Evolutionary conservation across 2,797 vertebrate species (phyloP).

Genomic region (Acanthurus lineatus): DNA sequence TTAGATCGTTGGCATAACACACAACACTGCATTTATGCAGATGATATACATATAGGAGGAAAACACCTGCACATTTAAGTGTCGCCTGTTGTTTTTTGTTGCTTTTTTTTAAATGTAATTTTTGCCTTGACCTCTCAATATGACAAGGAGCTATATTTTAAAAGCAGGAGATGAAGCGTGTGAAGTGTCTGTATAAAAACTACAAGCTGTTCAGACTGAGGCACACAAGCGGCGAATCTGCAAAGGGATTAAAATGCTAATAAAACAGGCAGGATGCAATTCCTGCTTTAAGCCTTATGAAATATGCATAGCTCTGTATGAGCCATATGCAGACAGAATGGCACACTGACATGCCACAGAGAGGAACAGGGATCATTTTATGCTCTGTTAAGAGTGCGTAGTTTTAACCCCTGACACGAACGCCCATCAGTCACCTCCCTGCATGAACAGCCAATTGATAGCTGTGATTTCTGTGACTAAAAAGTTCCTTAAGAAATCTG

Average conservation of each 20-base stretch:
- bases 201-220: constrained; percentile 37
- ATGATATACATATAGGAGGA: constrained; percentile 10
- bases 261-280: constrained; percentile 82
- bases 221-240: constrained; percentile 61
- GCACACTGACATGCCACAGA: constrained; percentile 47
- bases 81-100: neutral
- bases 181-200: constrained; percentile 67
- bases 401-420: constrained; percentile 61
- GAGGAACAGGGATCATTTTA: constrained; percentile 69
- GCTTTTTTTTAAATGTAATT: neutral
- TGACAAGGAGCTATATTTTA: constrained; percentile 51
- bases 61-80: constrained; percentile 24
- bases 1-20: constrained; percentile 29
- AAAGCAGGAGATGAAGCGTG: constrained; percentile 63
- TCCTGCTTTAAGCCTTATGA: constrained; percentile 82
- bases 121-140: constrained; percentile 49
- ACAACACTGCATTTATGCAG: constrained; percentile 1
- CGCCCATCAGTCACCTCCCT: constrained; percentile 27
- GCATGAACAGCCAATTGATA: constrained; percentile 33
- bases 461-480: constrained; percentile 32
- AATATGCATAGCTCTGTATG: constrained; percentile 80
- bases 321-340: constrained; percentile 69
- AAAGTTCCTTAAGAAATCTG: constrained; percentile 19
- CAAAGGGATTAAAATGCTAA: constrained; percentile 86
- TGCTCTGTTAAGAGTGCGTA: constrained; percentile 62